phyloP scores from a whole-genome alignment of 2,888 invertebrate species.

The Microctonus hyperodae region DNA sequence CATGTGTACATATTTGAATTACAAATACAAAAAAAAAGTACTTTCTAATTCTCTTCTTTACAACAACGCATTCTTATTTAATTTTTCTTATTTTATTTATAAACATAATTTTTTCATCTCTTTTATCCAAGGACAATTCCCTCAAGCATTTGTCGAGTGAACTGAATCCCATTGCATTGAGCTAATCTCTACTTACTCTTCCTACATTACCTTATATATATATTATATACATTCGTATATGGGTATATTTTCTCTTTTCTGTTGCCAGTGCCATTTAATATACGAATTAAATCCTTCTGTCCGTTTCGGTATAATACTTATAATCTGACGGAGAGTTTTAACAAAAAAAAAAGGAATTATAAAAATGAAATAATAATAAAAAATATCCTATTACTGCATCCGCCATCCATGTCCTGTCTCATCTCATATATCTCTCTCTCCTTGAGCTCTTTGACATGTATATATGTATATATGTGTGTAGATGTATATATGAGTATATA shows the following conservation, averaged over 20 bases:
- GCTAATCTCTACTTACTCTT: slow-evolving; percentile 44
- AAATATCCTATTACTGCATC: slow-evolving; percentile 41
- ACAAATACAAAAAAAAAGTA: neutral
- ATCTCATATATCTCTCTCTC: neutral
- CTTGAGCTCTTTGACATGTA: neutral
- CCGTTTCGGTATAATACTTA: slow-evolving; percentile 47
- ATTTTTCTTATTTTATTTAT: too few species aligned
- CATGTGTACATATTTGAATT: neutral
- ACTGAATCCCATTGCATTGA: slow-evolving; percentile 44
- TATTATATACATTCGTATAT: neutral
- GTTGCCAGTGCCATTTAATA: slow-evolving; percentile 48
- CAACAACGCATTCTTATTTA: neutral
- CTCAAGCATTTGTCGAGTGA: slow-evolving; percentile 39
- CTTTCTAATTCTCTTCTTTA: neutral
- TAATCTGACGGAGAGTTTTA: slow-evolving; percentile 45
- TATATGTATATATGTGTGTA: neutral
- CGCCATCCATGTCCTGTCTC: neutral
- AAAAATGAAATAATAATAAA: neutral
- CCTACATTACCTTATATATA: too few species aligned
- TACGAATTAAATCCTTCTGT: slow-evolving; percentile 49
- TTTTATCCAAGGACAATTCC: neutral
- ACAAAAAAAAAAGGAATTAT: neutral
- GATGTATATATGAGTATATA: too few species aligned
- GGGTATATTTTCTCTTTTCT: slow-evolving; percentile 29
- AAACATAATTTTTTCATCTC: neutral